Evolutionary conservation across 2,888 invertebrate genomes (phyloP).

Genomic region (Slavum lentiscoides): DNA sequence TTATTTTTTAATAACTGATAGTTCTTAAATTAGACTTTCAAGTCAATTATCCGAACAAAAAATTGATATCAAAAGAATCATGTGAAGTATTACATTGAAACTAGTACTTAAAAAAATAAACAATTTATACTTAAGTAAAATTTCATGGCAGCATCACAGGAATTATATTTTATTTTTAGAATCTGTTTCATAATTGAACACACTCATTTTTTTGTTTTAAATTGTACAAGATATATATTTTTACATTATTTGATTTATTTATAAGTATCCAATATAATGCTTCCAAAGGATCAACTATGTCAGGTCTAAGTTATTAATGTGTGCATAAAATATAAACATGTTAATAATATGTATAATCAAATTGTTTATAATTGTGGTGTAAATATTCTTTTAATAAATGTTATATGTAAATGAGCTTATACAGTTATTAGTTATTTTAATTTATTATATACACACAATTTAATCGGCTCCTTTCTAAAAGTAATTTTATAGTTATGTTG

Average conservation of each 20-base stretch:
- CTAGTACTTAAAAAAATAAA: slow-evolving; percentile 40
- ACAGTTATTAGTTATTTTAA: not conserved
- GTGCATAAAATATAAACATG: slow-evolving; percentile 29
- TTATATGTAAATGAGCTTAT: slow-evolving; percentile 46
- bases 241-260: not conserved
- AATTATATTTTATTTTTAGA: slow-evolving; percentile 8
- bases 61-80: slow-evolving; percentile 12
- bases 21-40: slow-evolving; percentile 23
- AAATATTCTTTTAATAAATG: slow-evolving; percentile 44
- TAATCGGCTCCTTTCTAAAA: not conserved
- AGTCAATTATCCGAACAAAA: slow-evolving; percentile 47
- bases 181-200: not conserved
- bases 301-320: slow-evolving; percentile 24
- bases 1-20: slow-evolving; percentile 20
- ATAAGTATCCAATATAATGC: slow-evolving; percentile 12
- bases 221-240: slow-evolving; percentile 9
- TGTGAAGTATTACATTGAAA: slow-evolving; percentile 9
- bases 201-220: slow-evolving; percentile 14
- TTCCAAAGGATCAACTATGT: slow-evolving; percentile 45
- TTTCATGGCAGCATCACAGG: slow-evolving; percentile 45
- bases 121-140: slow-evolving; percentile 13
- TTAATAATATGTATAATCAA: slow-evolving; percentile 39
- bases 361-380: slow-evolving; percentile 44
- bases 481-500: too few relatives aligned
- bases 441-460: not conserved